Conservation (phyloP, 2,113 vertebrate species). For the Heloderma charlesbogerti region DNA sequence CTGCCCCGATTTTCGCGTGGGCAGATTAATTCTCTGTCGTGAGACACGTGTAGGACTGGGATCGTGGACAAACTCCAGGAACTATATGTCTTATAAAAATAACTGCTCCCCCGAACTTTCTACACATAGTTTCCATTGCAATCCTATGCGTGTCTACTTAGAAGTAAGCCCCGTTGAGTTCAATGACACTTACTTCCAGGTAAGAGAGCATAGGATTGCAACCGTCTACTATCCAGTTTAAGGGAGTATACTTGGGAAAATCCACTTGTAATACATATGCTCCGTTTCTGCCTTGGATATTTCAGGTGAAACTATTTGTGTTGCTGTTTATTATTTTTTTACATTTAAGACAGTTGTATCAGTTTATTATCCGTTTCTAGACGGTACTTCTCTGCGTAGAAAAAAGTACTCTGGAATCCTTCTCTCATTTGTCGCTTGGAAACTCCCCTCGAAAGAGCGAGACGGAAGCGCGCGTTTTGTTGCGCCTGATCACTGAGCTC, state of each 20-base stretch:
- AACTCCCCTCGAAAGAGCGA: too few species aligned
- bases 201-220: too few species aligned
- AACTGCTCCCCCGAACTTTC: too few species aligned
- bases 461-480: background rate
- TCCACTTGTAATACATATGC: background rate
- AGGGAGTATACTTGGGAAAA: background rate
- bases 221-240: too few species aligned
- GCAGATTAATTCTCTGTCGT: background rate
- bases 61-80: background rate
- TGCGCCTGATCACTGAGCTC: background rate
- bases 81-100: too few species aligned
- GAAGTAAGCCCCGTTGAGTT: too few species aligned
- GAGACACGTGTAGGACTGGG: background rate
- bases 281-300: background rate
- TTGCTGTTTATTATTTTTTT: background rate
- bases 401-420: background rate
- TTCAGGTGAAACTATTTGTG: background rate
- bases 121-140: too few species aligned
- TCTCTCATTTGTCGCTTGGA: background rate
- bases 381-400: background rate
- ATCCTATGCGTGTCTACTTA: too few species aligned
- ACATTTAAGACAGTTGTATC: background rate
- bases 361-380: background rate
- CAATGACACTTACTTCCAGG: too few species aligned
- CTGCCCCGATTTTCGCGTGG: background rate